Conservation (phyloP, 2,113 vertebrate species). For the Hystrix brachyura region DNA sequence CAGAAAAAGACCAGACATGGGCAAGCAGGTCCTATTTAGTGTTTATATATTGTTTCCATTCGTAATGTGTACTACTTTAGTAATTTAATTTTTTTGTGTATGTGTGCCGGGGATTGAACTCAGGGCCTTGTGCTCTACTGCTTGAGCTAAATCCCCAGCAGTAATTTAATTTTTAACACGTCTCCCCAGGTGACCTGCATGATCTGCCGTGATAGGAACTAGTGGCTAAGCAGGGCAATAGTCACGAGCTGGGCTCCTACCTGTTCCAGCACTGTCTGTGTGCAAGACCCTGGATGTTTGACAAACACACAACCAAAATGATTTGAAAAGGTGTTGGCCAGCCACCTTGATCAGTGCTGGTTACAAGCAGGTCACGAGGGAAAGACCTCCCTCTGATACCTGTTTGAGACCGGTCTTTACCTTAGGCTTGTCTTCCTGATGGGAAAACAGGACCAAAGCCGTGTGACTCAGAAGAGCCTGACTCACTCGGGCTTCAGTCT, state of each 20-base stretch:
- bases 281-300: neutral
- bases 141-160: neutral
- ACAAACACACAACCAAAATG: neutral
- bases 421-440: neutral
- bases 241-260: neutral
- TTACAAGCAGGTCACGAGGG: neutral
- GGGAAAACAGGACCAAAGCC: neutral
- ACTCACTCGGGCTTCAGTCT: constrained; percentile 54
- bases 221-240: neutral
- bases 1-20: neutral
- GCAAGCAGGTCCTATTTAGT: neutral
- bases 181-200: neutral
- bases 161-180: neutral
- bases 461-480: constrained; percentile 62
- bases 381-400: neutral
- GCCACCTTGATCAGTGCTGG: neutral
- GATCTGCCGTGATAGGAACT: neutral
- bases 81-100: no score
- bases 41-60: neutral
- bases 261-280: neutral
- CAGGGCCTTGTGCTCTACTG: no score
- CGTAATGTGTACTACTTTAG: neutral
- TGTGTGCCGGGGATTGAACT: no score
- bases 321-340: neutral
- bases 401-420: neutral